Percentiles rank a stretch among this genome's conserved stretches.
These are phyloP conservation scores for Diorhabda elongata DNA, from an alignment of 1,140 invertebrate species.

Conservation along the genomic window DNA sequence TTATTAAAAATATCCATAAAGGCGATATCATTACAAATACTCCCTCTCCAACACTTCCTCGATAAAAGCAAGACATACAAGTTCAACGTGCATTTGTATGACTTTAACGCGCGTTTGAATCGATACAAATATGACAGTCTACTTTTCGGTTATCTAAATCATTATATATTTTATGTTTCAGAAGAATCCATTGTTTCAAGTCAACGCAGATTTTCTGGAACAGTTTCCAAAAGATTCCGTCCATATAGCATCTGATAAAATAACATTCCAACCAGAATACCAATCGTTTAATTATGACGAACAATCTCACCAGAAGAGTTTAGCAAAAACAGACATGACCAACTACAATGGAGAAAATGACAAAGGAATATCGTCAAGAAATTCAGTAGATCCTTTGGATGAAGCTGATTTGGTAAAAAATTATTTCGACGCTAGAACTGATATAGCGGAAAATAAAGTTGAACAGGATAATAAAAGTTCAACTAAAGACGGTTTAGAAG, in stretches of 20 bases:
- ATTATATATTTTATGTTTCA: neutral
- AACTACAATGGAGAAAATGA: constrained; percentile 22
- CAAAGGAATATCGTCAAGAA: constrained; percentile 11
- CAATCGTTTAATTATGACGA: constrained; percentile 37
- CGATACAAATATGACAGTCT: too few species aligned
- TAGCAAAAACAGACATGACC: constrained; percentile 9
- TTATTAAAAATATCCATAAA: too few species aligned
- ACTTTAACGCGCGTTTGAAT: too few species aligned
- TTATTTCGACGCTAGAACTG: constrained; percentile 33
- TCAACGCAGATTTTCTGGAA: neutral
- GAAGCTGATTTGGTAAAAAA: constrained; percentile 36
- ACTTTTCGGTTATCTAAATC: neutral
- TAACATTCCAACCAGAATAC: constrained; percentile 26
- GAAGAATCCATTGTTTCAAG: constrained; percentile 4
- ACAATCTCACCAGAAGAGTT: constrained; percentile 28
- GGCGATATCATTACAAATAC: too few species aligned
- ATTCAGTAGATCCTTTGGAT: constrained; percentile 23
- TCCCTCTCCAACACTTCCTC: too few species aligned
- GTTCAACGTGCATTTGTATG: too few species aligned
- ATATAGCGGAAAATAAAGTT: constrained; percentile 27
- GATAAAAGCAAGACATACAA: too few species aligned
- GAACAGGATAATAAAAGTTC: constrained; percentile 30
- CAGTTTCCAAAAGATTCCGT: neutral
- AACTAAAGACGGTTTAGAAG: constrained; percentile 3
- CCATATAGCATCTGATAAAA: constrained; percentile 14